These are phyloP conservation scores for Enchytraeus crypticus DNA, from an alignment of 2,888 invertebrate genomes.

Conservation along the genomic window DNA sequence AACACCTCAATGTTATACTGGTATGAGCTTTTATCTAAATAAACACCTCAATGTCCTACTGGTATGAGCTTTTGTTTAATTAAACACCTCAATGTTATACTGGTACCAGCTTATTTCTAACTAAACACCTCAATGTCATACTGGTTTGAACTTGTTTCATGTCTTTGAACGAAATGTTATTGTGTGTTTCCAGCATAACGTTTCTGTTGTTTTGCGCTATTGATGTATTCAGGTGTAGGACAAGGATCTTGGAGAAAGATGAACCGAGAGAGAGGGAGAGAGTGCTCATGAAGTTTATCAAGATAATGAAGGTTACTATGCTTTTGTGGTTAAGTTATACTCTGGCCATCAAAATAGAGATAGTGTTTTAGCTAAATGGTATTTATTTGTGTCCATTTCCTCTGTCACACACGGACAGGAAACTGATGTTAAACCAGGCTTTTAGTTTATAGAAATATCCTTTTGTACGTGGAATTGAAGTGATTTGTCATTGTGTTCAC, in stretches of 20 bases:
- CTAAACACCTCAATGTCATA: not conserved
- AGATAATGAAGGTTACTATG: conserved; percentile 74
- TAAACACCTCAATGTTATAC: conserved; percentile 95
- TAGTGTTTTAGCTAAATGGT: not conserved
- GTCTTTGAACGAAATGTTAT: too few relatives aligned
- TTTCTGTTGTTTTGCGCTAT: not conserved
- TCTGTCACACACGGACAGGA: too few relatives aligned
- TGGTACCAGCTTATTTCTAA: too few relatives aligned
- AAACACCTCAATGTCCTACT: not conserved
- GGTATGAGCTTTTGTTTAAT: too few relatives aligned
- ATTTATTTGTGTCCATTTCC: too few relatives aligned
- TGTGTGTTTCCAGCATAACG: conserved; percentile 55
- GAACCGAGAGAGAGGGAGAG: conserved; percentile 92
- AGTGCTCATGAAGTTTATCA: conserved; percentile 80
- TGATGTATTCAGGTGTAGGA: conserved; percentile 61
- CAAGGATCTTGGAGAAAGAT: conserved; percentile 78
- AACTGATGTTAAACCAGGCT: not conserved
- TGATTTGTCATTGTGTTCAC: too few relatives aligned
- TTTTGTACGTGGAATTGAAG: too few relatives aligned
- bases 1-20: conserved; percentile 98
- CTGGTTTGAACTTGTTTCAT: not conserved
- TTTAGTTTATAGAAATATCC: not conserved
- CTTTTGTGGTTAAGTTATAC: not conserved
- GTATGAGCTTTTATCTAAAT: too few relatives aligned
- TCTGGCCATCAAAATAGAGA: not conserved